Evolutionary conservation across 2,888 invertebrate genomes (phyloP).

Genomic region (Linnaemya vulpina): DNA sequence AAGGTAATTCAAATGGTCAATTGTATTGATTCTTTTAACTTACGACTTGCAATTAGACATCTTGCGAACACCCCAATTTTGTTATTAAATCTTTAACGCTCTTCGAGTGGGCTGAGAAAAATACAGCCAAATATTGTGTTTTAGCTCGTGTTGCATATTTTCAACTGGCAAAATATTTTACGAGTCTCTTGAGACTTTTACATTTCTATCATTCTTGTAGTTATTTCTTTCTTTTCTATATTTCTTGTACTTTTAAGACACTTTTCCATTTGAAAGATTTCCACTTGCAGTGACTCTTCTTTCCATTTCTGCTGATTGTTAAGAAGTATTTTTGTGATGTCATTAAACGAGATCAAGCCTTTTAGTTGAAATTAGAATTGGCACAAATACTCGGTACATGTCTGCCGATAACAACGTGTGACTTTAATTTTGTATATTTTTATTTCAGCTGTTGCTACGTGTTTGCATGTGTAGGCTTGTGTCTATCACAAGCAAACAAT

Average conservation of each 20-base stretch:
- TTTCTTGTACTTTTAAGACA: constrained; percentile 27
- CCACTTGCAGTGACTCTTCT: constrained; percentile 45
- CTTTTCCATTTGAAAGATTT: constrained; percentile 50
- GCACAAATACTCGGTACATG: constrained; percentile 59
- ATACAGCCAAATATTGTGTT: constrained; percentile 46
- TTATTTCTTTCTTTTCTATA: constrained; percentile 29
- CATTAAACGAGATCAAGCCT: constrained; percentile 67
- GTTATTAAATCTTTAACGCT: not conserved
- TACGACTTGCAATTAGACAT: too few species aligned
- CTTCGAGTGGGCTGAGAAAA: constrained; percentile 24
- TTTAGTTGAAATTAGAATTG: constrained; percentile 65
- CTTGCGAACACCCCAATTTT: not conserved
- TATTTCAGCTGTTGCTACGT: not conserved
- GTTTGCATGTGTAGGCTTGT: not conserved
- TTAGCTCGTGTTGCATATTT: constrained; percentile 28
- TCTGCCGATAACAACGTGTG: constrained; percentile 5
- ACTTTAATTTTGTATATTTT: not conserved
- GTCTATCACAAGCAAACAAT: constrained; percentile 17
- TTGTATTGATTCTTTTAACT: too few species aligned
- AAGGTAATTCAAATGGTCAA: too few species aligned
- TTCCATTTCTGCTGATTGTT: constrained; percentile 59
- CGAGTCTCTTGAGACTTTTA: constrained; percentile 72
- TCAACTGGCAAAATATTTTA: constrained; percentile 59
- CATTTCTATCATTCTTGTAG: constrained; percentile 18
- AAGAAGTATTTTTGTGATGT: constrained; percentile 60